phyloP scores from a whole-genome alignment of 2,113 vertebrate genomes.

The Baryphthengus martii region DNA sequence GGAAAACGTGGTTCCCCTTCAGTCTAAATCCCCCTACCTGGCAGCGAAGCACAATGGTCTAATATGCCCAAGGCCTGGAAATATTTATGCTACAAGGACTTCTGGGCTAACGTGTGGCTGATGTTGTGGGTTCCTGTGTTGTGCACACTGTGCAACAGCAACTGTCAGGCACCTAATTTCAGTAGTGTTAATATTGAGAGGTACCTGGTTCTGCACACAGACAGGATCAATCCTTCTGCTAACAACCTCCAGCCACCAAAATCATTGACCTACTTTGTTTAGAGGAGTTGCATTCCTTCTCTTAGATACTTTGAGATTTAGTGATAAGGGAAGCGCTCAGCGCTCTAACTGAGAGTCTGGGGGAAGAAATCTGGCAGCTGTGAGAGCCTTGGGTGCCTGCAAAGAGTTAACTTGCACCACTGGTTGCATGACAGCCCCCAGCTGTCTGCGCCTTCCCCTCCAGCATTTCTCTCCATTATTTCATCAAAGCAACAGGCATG shows the following conservation, averaged over 20 bases:
- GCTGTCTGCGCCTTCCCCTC: conserved; percentile 49
- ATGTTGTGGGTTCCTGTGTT: background rate
- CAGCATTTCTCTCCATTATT: conserved; percentile 44
- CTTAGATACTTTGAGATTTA: background rate
- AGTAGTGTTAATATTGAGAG: background rate
- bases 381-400: background rate
- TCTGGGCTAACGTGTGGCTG: background rate
- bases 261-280: background rate
- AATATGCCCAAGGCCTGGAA: background rate
- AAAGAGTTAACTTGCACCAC: conserved; percentile 49
- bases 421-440: conserved; percentile 31
- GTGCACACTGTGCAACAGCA: background rate
- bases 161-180: background rate
- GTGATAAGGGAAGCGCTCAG: background rate
- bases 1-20: background rate
- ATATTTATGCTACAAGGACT: background rate
- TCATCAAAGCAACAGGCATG: conserved; percentile 58
- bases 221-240: background rate
- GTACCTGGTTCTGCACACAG: background rate
- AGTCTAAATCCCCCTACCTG: background rate
- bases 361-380: background rate
- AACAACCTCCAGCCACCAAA: background rate
- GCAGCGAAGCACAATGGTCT: background rate
- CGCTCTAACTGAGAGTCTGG: background rate
- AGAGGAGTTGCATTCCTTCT: background rate